Base-by-base conservation (phyloP, 2,113 vertebrate genomes). In the Ammospiza nelsoni region DNA sequence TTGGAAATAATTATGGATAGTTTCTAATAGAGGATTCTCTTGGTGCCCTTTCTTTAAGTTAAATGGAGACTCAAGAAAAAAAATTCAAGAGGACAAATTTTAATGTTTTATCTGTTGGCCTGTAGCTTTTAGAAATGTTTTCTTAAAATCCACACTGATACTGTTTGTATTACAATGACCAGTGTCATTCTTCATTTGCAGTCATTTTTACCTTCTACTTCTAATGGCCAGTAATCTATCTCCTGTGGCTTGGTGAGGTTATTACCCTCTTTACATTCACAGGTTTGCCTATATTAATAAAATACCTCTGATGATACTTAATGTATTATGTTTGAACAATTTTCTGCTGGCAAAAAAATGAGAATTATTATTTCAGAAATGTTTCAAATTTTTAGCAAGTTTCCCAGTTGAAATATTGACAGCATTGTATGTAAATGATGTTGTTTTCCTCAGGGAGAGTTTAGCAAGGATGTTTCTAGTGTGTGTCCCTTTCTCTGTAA, bases 401-500 rank as follows among this genome's bases (percentile, higher is more conserved):
- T 77, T 78, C 5, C 20, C 23, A 23, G 35, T 31, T 1, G 4
- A 72, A 86, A 44, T 52, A 87, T 9, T 37, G 25, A 21, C 27
- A 29, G 9, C 18, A 43, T 12, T 76, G 35, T 44, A 6, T 20
- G 28, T n/a, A 23, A 54, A 41, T 16, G 13, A 49, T 0, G 3
- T 16, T 0, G 9, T 61, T 94, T 61, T 17, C 24, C 19, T 87
- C 16, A 33, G 0, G n/a, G 55, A 63, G 49, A 62, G 43, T 35
- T 83, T 25, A 92, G 25, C 35, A 59, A 61, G 33, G 67, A 65
- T 9, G 18, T 66, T 39, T 59, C 23, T 74, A 52, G 59, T 67
- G 52, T 67, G 89, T 65, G 58, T 68, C 86, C 73, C 68, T 39
- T 65, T 83, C 83, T 83, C 52, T 95, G 49, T n/a, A 67, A 65